Conservation (phyloP, 2,113 vertebrate genomes). For the Corythaixoides concolor region DNA sequence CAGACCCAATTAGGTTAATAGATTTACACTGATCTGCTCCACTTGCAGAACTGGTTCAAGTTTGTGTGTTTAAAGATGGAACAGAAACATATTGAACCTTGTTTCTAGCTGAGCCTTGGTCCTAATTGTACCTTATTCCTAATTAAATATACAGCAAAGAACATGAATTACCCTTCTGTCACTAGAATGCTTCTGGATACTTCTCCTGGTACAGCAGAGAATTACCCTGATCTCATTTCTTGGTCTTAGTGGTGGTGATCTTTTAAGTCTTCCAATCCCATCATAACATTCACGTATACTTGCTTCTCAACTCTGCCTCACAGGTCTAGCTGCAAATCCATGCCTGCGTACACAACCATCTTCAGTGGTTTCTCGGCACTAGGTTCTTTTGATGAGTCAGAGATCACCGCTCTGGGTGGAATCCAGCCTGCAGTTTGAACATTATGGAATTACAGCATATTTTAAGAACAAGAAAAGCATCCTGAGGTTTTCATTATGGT, state of each 20-base stretch:
- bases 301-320: background rate
- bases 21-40: background rate
- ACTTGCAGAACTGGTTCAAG: background rate
- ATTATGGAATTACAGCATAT: background rate
- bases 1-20: background rate
- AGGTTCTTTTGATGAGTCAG: background rate
- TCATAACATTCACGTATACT: background rate
- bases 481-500: background rate
- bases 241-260: background rate
- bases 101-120: background rate
- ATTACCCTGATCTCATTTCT: background rate
- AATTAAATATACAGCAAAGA: background rate
- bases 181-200: background rate
- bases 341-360: background rate
- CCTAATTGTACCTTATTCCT: background rate
- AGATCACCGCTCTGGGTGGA: background rate
- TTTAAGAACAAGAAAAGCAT: background rate
- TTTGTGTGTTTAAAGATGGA: background rate
- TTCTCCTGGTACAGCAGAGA: background rate
- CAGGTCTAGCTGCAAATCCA: background rate
- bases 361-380: background rate
- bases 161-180: background rate
- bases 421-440: background rate
- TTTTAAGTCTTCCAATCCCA: background rate
- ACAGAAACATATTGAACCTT: background rate